Evolutionary conservation across 2,888 invertebrate genomes (phyloP), one percentile per base, ranked within the genome.

Genomic region (Cantharis lateralis): DNA sequence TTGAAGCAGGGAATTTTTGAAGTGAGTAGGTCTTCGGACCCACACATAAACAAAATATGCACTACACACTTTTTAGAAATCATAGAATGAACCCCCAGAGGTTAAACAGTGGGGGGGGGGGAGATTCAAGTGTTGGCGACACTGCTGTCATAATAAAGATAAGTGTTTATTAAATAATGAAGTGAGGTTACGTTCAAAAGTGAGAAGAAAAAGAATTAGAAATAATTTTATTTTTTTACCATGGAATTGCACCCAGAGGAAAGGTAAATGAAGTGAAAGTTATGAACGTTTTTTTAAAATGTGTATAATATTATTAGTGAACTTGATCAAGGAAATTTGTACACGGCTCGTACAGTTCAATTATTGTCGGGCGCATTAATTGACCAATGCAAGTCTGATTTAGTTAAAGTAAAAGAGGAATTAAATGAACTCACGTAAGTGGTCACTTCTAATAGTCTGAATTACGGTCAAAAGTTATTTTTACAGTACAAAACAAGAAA

Each of bases 341-440:
- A 66, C 26, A 18, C 70, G 1, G 10, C 68, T 1, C 26, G 63
- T 16, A 72, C 77, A 9, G 70, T 78, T 13, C 48, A 77, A 11
- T 70, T 48, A 75, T 82, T 89, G 48, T 82, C 87, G 0, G 81
- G 84, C 62, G 88, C 89, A 20, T 78, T 89, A 61, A 78, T 89
- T 24, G 81, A 81, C 28, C 80, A 85, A 71, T 89, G 87, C 82
- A 84, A 87, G 79, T 83, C 85, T 13, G 85, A 86, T 10, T 81
- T 89, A 75, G 84, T 86, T 76, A 84, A 86, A 81, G 84, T 87
- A 26, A 85, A 87, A 77, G 84, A 85, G 32, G 88, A 89, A 82
- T 82, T 89, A 15, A 80, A 82, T 10, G 89, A 89, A 82, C 82
- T 89, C 80, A 88, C 86, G 89, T 89, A 86, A 85, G 85, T 74